Evolutionary conservation across 2,888 invertebrate species (phyloP), one percentile per base, ranked within the genome.

Genomic region (Laspeyria flexula): DNA sequence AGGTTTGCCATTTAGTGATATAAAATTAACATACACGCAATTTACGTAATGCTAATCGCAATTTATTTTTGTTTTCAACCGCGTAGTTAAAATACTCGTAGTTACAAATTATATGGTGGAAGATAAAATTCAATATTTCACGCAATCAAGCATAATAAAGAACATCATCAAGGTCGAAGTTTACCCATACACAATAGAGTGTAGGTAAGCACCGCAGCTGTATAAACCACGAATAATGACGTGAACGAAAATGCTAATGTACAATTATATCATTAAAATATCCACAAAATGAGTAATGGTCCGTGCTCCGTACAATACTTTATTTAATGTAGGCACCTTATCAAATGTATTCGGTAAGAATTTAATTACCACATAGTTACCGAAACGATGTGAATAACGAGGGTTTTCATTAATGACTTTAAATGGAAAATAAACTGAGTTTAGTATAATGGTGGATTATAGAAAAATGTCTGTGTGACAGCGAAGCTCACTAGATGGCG

Each of bases 181-280:
- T 25, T 27, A 13, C 12, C 4, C 21, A n/a, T 9, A 27, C 25
- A 33, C 25, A 40, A 37, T 18, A 18, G 11, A n/a, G n/a, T n/a
- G n/a, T n/a, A 16, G 7, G 7, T 25, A 12, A 13, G 15, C 15
- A 23, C 40, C 21, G 39, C 44, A 44, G 44, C 47, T 52, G 55
- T 62, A 69, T 55, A 65, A 46, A 52, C 55, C 69, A 73, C 69
- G 65, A 71, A 60, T 56, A 67, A 53, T 69, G 59, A 67, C 59
- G 72, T 61, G 55, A 68, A 56, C 49, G 55, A 61, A 60, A 65
- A 71, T 60, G 65, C 63, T 62, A 49, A 61, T 59, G 47, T 43
- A 37, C 29, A 46, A 48, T 33, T 12, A 33, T 16, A 43, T 34
- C 43, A 34, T 13, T 40, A 40, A 27, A 40, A 34, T 29, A 29